phyloP scores from a whole-genome alignment of 1,140 invertebrate species.

The Belonocnema kinseyi region DNA sequence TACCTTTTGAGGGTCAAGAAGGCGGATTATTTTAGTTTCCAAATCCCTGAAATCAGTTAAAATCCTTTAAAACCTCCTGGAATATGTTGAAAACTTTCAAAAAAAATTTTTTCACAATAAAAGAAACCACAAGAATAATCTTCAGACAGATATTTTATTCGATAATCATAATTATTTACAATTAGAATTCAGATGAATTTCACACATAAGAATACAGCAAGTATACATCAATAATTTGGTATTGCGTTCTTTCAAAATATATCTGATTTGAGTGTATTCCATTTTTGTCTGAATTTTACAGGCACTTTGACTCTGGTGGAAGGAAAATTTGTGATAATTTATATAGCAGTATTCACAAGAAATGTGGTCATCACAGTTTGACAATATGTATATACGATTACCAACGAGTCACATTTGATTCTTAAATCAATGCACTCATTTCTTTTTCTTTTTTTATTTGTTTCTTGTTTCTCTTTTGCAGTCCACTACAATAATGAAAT shows the following conservation, averaged over 20 bases:
- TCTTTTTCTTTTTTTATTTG: conserved; percentile 9
- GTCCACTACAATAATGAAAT: not conserved
- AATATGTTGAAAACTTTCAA: no score
- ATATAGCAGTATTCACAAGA: conserved; percentile 47
- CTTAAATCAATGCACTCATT: not conserved
- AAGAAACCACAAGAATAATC: not conserved
- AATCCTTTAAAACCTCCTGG: no score
- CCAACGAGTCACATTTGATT: conserved; percentile 7
- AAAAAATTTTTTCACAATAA: no score
- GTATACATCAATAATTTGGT: conserved; percentile 57
- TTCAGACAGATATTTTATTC: conserved; percentile 50
- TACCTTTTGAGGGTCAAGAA: no score
- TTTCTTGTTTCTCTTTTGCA: not conserved
- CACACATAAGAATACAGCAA: conserved; percentile 44
- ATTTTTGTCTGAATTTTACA: conserved; percentile 56
- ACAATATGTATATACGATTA: conserved; percentile 32
- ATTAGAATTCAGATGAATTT: conserved; percentile 56
- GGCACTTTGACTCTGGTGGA: conserved; percentile 64
- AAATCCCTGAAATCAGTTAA: no score
- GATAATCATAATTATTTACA: conserved; percentile 57
- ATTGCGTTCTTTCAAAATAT: conserved; percentile 66
- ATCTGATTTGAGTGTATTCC: conserved; percentile 44
- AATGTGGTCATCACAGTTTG: conserved; percentile 54
- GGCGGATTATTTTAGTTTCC: no score
- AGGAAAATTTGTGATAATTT: conserved; percentile 57